phyloP scores from a whole-genome alignment of 2,113 vertebrate species.

The Trogon melanurus region DNA sequence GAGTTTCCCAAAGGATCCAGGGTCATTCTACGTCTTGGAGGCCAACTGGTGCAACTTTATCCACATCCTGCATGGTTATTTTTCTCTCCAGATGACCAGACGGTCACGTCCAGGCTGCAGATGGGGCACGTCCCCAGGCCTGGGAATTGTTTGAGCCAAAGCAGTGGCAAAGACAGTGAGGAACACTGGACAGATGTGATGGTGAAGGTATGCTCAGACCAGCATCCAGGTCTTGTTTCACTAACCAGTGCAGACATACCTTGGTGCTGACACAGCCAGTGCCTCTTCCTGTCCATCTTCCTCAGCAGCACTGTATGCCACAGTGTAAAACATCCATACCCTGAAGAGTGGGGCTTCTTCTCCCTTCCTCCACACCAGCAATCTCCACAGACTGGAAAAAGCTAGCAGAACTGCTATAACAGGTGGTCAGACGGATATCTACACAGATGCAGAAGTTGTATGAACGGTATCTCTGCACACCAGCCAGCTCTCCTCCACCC shows the following conservation, averaged over 20 bases:
- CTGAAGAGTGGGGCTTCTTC: background rate
- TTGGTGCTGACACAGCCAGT: background rate
- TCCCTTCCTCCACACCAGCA: background rate
- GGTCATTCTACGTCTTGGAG: background rate
- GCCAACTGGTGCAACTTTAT: background rate
- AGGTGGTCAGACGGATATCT: background rate
- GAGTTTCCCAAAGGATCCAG: background rate
- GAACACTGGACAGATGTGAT: background rate
- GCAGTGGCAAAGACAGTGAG: background rate
- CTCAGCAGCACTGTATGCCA: background rate
- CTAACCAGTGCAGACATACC: background rate
- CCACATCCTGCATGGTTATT: background rate
- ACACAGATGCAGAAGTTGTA: background rate
- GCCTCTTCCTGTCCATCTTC: background rate
- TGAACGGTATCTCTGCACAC: background rate
- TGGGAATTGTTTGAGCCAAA: background rate
- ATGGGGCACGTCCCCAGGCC: background rate
- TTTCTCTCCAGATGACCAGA: background rate
- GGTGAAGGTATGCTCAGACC: background rate
- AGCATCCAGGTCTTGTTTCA: background rate
- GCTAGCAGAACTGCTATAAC: background rate
- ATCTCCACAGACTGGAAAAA: background rate
- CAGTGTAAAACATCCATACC: background rate
- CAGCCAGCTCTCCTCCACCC: background rate
- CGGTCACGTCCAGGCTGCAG: rapidly evolving